A percentile compares a stretch with the other conserved stretches of the same genome.
Conservation (phyloP, 2,797 vertebrate species). For the Anabas testudineus region DNA sequence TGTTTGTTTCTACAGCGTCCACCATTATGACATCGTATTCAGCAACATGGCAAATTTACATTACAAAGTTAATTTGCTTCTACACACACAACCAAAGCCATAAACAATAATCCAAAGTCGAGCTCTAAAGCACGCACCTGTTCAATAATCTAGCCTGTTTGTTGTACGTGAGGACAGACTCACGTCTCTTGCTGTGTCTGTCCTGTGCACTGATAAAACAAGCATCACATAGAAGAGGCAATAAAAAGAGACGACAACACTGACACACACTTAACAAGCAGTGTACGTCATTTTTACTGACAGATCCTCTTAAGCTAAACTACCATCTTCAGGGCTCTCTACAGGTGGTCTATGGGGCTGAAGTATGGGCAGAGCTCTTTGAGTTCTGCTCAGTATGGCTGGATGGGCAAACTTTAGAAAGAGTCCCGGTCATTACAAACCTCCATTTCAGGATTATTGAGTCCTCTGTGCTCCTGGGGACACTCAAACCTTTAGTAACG, state of each 20-base stretch:
- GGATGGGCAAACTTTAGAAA: background rate
- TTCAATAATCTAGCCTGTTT: slow-evolving; percentile 6
- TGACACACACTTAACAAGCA: slow-evolving; percentile 26
- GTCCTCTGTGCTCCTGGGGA: background rate
- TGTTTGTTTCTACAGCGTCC: no score
- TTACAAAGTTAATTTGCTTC: background rate
- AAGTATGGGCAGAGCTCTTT: no score
- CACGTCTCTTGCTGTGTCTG: background rate
- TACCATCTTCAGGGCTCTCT: no score
- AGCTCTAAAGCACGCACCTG: background rate
- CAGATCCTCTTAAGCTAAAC: no score
- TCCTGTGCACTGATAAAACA: slow-evolving; percentile 36
- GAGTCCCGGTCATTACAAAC: background rate
- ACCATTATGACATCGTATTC: no score
- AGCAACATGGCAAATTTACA: no score
- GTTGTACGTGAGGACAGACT: slow-evolving; percentile 10
- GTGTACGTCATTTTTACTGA: no score
- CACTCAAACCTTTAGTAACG: background rate
- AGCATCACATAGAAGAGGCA: slow-evolving; percentile 26
- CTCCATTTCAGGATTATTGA: background rate
- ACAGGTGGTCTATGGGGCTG: no score
- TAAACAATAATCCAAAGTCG: background rate
- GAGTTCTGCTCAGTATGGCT: background rate
- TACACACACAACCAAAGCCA: background rate
- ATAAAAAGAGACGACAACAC: slow-evolving; percentile 22